Percentiles rank a stretch among this genome's conserved stretches.
Evolutionary conservation across 2,113 vertebrate species (phyloP).

Genomic region (Anser cygnoides): DNA sequence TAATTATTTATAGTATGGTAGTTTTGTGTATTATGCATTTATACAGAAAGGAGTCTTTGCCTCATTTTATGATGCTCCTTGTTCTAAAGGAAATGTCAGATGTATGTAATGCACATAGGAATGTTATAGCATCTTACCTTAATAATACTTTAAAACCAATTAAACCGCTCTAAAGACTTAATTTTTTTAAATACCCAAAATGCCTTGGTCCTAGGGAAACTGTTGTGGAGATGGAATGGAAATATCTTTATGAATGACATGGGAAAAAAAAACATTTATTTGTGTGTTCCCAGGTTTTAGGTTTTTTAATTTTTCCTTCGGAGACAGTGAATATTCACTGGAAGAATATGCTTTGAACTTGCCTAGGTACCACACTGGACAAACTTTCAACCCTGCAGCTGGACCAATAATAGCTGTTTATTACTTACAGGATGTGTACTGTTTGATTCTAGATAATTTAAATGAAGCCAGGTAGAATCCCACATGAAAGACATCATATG

Average conservation of each 20-base stretch:
- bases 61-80: constrained; percentile 11
- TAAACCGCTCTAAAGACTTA: constrained; percentile 45
- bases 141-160: constrained; percentile 52
- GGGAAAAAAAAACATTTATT: neutral
- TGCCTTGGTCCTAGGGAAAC: constrained; percentile 18
- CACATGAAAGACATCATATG: neutral
- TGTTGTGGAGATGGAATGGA: neutral
- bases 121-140: constrained; percentile 3
- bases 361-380: neutral
- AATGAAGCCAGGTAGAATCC: neutral
- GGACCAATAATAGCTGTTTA: neutral
- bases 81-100: neutral
- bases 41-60: neutral
- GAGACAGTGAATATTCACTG: neutral
- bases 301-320: neutral
- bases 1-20: neutral
- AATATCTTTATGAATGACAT: neutral
- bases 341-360: neutral
- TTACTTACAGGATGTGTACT: neutral
- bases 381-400: neutral
- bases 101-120: neutral
- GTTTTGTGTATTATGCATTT: constrained; percentile 19
- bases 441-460: neutral
- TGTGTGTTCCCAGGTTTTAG: neutral
- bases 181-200: constrained; percentile 18